These are phyloP conservation scores for Cephus sareptanus DNA, from an alignment of 2,888 invertebrate species.

Conservation along the genomic window DNA sequence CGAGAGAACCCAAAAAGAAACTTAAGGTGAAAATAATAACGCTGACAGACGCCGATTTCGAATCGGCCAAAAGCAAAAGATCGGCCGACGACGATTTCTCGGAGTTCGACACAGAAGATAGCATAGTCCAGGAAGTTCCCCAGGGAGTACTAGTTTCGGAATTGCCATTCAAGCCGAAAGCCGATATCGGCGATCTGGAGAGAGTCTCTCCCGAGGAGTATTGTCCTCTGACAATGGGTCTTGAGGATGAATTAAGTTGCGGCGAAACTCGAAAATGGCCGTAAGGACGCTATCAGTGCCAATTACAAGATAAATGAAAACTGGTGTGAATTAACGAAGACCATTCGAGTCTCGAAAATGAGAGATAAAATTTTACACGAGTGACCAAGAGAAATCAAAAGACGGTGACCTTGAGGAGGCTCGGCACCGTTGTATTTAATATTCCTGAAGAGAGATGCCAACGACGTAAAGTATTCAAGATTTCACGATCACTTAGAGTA, in stretches of 20 bases:
- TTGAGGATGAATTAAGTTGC: slow-evolving; percentile 54
- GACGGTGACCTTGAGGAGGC: background rate
- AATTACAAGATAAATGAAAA: background rate
- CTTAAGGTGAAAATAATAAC: slow-evolving; percentile 39
- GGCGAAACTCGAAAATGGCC: slow-evolving; percentile 51
- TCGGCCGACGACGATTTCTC: slow-evolving; percentile 50
- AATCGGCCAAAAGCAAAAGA: slow-evolving; percentile 23
- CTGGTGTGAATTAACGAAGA: background rate
- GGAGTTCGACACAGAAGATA: slow-evolving; percentile 51
- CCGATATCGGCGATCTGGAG: slow-evolving; percentile 55
- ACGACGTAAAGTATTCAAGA: background rate
- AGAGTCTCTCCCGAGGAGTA: slow-evolving; percentile 57
- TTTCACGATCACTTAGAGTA: background rate
- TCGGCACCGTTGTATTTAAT: background rate
- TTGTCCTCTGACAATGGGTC: slow-evolving; percentile 50
- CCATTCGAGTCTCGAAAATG: background rate
- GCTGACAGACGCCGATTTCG: slow-evolving; percentile 48
- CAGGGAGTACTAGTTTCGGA: slow-evolving; percentile 48
- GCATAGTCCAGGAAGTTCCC: slow-evolving; percentile 18
- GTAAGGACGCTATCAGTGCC: slow-evolving; percentile 21
- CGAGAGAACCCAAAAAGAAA: slow-evolving; percentile 27
- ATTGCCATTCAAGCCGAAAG: slow-evolving; percentile 54
- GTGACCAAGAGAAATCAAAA: background rate
- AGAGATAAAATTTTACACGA: background rate
- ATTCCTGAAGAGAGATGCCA: background rate